A percentile compares a stretch with the other conserved stretches of the same genome.
Evolutionary conservation across 2,113 vertebrate species (phyloP).

Genomic region (Pleuronectes platessa): DNA sequence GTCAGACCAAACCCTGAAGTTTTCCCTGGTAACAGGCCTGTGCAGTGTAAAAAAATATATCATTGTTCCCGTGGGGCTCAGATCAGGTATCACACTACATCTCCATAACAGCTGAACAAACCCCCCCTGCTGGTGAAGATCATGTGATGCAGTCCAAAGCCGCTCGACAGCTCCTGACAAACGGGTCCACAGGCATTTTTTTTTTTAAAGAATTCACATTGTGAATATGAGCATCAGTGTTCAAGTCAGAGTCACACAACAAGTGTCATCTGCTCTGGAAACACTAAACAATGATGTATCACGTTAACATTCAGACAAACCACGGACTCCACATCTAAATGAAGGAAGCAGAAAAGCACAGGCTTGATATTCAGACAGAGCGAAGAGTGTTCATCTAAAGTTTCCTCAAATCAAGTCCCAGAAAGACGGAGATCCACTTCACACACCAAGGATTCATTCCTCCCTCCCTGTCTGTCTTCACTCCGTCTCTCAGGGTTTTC

Average conservation of each 20-base stretch:
- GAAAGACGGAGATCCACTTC: conserved; percentile 7
- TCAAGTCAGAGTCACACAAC: conserved; percentile 22
- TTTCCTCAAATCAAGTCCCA: conserved; percentile 38
- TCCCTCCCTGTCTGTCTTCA: neutral
- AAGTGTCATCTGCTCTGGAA: conserved; percentile 18
- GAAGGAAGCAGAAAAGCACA: conserved; percentile 20
- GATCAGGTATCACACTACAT: no score
- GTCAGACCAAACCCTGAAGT: no score
- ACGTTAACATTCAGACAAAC: conserved; percentile 2
- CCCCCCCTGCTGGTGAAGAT: no score
- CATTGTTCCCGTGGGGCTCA: no score
- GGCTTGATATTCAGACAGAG: neutral
- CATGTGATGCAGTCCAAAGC: no score
- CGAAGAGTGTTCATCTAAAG: conserved; percentile 13
- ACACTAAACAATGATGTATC: neutral
- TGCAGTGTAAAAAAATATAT: no score
- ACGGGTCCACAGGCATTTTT: no score
- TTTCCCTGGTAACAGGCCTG: no score
- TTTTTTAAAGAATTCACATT: conserved; percentile 45
- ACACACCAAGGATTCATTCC: neutral
- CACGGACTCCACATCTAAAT: neutral
- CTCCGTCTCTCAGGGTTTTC: conserved; percentile 67
- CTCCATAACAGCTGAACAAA: no score
- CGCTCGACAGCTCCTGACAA: no score
- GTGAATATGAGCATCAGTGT: conserved; percentile 44